These are phyloP conservation scores for Corythornis madagascariensis DNA, from an alignment of 2,113 vertebrate genomes.

Conservation along the genomic window DNA sequence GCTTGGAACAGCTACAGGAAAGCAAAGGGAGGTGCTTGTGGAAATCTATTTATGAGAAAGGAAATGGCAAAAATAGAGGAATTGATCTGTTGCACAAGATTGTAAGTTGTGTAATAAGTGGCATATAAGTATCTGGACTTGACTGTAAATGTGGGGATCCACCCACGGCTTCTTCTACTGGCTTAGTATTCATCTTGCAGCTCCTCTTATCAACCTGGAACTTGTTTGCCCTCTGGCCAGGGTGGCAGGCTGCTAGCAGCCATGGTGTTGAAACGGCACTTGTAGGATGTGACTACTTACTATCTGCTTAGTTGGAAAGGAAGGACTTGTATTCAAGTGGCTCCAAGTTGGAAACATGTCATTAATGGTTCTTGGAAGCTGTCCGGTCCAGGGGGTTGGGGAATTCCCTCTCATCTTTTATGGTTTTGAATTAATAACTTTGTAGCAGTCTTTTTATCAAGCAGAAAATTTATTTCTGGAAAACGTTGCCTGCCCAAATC, in stretches of 20 bases:
- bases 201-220: neutral
- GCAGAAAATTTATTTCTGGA: neutral
- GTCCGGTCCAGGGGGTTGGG: neutral
- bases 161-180: neutral
- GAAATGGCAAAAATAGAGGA: conserved; percentile 57
- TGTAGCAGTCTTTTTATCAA: neutral
- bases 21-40: neutral
- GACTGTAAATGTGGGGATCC: neutral
- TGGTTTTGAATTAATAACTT: neutral
- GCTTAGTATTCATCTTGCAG: neutral
- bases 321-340: neutral
- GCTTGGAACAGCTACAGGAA: conserved; percentile 45
- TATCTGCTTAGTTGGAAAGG: neutral
- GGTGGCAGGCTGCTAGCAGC: neutral
- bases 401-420: neutral
- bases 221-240: neutral
- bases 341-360: neutral
- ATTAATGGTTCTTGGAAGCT: neutral
- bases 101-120: neutral
- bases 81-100: conserved; percentile 27
- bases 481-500: neutral
- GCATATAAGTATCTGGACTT: neutral
- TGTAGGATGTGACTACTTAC: neutral
- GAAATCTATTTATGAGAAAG: conserved; percentile 42
- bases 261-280: neutral